Percentiles rank a stretch among this genome's conserved stretches.
These are phyloP conservation scores for Apamea sordens DNA, from an alignment of 2,888 invertebrate species.

Conservation along the genomic window DNA sequence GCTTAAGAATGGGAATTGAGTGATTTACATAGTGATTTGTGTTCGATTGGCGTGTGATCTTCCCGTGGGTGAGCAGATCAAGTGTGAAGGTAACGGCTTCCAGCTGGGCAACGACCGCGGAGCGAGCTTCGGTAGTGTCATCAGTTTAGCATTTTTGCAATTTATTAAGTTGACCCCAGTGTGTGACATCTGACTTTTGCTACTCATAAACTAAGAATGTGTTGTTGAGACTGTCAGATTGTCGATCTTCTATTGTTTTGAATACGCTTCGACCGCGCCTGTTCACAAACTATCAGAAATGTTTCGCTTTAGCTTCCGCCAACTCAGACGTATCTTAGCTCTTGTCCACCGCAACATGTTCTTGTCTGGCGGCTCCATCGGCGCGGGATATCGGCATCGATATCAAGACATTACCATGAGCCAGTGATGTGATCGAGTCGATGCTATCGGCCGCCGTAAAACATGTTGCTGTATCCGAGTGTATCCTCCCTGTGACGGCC, in stretches of 20 bases:
- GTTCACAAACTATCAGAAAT: neutral
- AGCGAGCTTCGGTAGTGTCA: neutral
- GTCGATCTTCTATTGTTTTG: neutral
- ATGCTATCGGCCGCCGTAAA: slow-evolving; percentile 60
- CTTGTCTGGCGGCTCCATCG: slow-evolving; percentile 4
- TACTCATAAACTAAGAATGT: neutral
- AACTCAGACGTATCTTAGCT: neutral
- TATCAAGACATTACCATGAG: slow-evolving; percentile 63
- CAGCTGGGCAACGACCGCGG: slow-evolving; percentile 13
- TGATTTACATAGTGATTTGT: slow-evolving; percentile 47
- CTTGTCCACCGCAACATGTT: slow-evolving; percentile 9
- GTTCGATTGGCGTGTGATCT: slow-evolving; percentile 35
- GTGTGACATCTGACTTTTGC: neutral
- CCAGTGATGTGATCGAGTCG: slow-evolving; percentile 60
- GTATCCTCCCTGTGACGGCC: slow-evolving; percentile 21
- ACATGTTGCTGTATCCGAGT: too few species aligned
- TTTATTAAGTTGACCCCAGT: neutral
- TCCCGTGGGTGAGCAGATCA: slow-evolving; percentile 36
- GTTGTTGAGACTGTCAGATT: neutral
- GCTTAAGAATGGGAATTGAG: slow-evolving; percentile 50
- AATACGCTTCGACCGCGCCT: neutral
- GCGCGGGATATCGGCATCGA: slow-evolving; percentile 34
- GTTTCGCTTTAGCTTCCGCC: slow-evolving; percentile 6
- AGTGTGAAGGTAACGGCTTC: slow-evolving; percentile 24
- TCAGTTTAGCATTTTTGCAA: slow-evolving; percentile 1